A percentile compares a stretch with the other conserved stretches of the same genome.
Evolutionary conservation across 2,888 invertebrate genomes (phyloP).

Genomic region (Drosophila kanekoi): DNA sequence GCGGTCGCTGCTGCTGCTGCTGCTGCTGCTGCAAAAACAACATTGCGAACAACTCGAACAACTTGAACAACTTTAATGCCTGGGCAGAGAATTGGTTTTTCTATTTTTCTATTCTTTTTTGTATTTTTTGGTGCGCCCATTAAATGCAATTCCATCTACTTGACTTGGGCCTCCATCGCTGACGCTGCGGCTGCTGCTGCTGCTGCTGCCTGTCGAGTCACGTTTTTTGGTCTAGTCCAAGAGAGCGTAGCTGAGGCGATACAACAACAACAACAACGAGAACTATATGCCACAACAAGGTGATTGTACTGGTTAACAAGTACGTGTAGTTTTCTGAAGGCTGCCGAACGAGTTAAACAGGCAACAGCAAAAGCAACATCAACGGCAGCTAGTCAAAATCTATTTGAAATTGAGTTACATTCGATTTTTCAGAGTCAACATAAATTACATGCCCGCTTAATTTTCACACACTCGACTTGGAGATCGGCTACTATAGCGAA

Average conservation of each 20-base stretch:
- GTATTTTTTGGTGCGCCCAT: conserved; percentile 60
- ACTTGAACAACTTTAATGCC: conserved; percentile 52
- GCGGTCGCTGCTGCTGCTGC: conserved; percentile 7
- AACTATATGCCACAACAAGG: conserved; percentile 46
- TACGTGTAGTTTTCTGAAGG: conserved; percentile 76
- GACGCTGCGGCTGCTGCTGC: no score
- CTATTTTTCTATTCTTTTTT: conserved; percentile 1
- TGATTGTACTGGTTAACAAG: conserved; percentile 77
- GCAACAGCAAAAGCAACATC: conserved; percentile 5
- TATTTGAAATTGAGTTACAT: conserved; percentile 73
- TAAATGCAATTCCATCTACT: conserved; percentile 78
- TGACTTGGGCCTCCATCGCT: conserved; percentile 47
- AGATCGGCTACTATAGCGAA: conserved; percentile 2
- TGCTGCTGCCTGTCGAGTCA: conserved; percentile 57
- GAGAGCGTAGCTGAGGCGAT: conserved; percentile 12
- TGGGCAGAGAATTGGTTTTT: conserved; percentile 56
- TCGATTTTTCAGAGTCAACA: conserved; percentile 78
- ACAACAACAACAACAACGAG: not conserved
- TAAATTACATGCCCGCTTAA: conserved; percentile 73
- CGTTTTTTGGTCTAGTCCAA: conserved; percentile 63
- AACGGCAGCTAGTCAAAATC: conserved; percentile 43
- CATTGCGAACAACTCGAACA: conserved; percentile 21
- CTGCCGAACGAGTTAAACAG: conserved; percentile 69
- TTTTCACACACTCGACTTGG: conserved; percentile 49
- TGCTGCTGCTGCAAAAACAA: conserved; percentile 24